These are phyloP conservation scores for Hylaeus volcanicus DNA, from an alignment of 1,140 invertebrate genomes.

Conservation along the genomic window DNA sequence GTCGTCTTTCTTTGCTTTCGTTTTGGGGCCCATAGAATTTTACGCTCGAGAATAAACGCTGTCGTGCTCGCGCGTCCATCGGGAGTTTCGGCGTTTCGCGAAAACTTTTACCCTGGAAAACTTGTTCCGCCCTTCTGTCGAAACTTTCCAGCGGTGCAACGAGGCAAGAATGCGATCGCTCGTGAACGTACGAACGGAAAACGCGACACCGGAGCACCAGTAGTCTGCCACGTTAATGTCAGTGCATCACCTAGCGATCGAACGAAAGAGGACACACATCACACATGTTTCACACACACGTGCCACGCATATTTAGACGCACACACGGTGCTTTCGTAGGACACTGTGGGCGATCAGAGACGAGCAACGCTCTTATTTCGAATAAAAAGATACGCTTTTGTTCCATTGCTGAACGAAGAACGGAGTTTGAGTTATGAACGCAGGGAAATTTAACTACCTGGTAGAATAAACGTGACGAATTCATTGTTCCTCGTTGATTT, in stretches of 20 bases:
- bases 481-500: too few relatives aligned
- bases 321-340: conserved; percentile 55
- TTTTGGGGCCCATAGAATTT: too few relatives aligned
- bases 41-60: too few relatives aligned
- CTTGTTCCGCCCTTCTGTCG: background rate
- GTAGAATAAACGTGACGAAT: too few relatives aligned
- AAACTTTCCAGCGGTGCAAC: background rate
- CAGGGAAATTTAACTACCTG: too few relatives aligned
- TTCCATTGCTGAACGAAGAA: too few relatives aligned
- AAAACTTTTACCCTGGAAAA: background rate
- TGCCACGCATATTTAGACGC: conserved; percentile 38
- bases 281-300: background rate
- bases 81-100: background rate
- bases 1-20: too few relatives aligned
- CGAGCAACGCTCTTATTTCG: too few relatives aligned
- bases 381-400: too few relatives aligned
- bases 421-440: too few relatives aligned
- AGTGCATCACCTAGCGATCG: conserved; percentile 29
- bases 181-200: conserved; percentile 2
- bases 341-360: conserved; percentile 20
- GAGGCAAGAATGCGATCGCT: background rate
- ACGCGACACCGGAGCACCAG: conserved; percentile 32
- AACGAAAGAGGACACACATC: conserved; percentile 18
- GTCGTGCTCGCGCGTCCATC: background rate
- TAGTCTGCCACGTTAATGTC: conserved; percentile 17